Evolutionary conservation across 2,113 vertebrate species (phyloP), one percentile per base, ranked within the genome.

Genomic region (Macrotis lagotis): DNA sequence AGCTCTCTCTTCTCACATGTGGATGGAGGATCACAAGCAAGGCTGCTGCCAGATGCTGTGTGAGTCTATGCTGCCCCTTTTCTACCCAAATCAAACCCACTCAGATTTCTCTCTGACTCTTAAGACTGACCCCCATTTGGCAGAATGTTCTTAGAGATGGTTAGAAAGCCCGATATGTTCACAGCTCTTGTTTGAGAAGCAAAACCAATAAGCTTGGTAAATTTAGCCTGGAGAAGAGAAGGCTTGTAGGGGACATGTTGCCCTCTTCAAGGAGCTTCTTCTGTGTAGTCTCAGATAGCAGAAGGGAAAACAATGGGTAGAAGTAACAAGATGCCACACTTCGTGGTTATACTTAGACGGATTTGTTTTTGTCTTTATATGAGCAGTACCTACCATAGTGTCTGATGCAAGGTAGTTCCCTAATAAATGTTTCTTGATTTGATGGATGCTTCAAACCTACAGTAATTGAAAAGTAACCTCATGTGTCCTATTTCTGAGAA

Each of bases 1-100:
- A 97, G 96, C 66, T 6, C 8, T 51, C 89, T 92, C 92, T 55
- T 93, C 89, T 97, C 96, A 93, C 66, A 88, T 88, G 97, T 92
- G 59, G 90, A 96, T 96, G 96, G 96, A 92, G 97, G 12, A 50
- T 92, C 95, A 48, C 53, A 93, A 93, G 52, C 92, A 49, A 95
- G 19, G 19, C 49, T 91, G 7, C n/a, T 4, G 50, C 53, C 37
- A 83, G n/a, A 83, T 83, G 66, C n/a, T 24, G n/a, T 8, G 89
- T 2, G 52, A 93, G 12, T 92, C 94, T 92, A 10, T 59, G 7
- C 47, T 96, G n/a, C 28, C 93, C 95, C 44, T 89, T 89, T 66
- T 91, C 11, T 0, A 51, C 93, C 92, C 95, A 94, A 92, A 53
- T 95, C 59, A 93, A 91, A 90, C 92, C 91, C 90, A 22, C 25